phyloP scores from a whole-genome alignment of 2,888 invertebrate genomes.

The Hirtodrosophila alboralis region DNA sequence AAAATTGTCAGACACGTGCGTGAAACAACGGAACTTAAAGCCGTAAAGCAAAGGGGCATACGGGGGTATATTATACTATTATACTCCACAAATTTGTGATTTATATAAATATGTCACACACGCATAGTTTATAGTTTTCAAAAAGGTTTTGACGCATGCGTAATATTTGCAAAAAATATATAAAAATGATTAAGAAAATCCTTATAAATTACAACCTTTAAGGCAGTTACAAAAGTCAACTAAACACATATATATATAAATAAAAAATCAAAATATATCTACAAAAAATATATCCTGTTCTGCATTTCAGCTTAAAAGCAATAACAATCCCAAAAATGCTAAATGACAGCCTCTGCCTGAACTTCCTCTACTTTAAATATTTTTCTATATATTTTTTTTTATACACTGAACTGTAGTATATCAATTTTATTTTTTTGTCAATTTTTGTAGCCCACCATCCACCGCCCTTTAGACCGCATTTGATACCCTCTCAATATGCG shows the following conservation, averaged over 20 bases:
- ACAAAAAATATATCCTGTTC: conserved; percentile 13
- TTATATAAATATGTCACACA: too few relatives aligned
- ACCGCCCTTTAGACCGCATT: conserved; percentile 31
- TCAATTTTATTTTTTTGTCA: conserved; percentile 15
- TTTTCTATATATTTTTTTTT: too few relatives aligned
- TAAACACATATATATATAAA: conserved; percentile 4
- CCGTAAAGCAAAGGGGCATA: not conserved
- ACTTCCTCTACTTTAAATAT: too few relatives aligned
- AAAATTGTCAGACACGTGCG: conserved; percentile 73
- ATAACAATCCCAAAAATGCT: conserved; percentile 51
- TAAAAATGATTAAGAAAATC: too few relatives aligned
- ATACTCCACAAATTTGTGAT: too few relatives aligned
- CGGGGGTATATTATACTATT: too few relatives aligned
- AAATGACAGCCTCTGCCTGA: conserved; percentile 27
- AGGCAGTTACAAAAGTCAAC: conserved; percentile 46
- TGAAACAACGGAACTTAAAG: conserved; percentile 38
- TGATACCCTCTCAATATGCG: conserved; percentile 65
- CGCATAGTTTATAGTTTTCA: conserved; percentile 12
- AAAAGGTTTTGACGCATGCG: conserved; percentile 31
- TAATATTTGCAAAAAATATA: conserved; percentile 39
- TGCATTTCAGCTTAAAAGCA: conserved; percentile 48
- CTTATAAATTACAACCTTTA: too few relatives aligned
- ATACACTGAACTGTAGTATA: too few relatives aligned
- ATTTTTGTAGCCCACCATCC: conserved; percentile 4
- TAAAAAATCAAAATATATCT: too few relatives aligned